Evolutionary conservation across 2,797 vertebrate species (phyloP).

Genomic region (Mycteria americana): DNA sequence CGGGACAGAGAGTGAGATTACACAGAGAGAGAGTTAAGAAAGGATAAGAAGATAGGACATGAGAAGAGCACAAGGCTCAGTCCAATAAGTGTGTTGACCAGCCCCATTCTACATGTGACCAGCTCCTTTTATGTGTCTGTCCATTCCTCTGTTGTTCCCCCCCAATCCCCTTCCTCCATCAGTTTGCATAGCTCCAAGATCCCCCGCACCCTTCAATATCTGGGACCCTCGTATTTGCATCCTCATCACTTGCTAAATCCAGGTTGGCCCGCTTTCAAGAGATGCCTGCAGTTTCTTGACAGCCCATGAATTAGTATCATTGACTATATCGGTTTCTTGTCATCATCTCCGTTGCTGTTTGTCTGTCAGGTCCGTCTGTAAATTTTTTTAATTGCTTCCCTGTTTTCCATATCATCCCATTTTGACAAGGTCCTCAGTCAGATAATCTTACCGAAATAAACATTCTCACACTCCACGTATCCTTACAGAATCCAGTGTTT

Average conservation of each 20-base stretch:
- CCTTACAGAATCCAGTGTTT: neutral
- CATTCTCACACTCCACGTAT: neutral
- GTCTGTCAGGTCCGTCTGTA: neutral
- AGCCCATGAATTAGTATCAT: neutral
- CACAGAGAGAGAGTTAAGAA: neutral
- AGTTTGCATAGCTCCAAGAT: neutral
- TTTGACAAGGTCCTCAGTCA: neutral
- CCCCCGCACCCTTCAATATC: fast-evolving
- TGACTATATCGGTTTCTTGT: neutral
- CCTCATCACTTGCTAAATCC: neutral
- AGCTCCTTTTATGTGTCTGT: neutral
- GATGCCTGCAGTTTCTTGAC: neutral
- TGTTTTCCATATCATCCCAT: neutral
- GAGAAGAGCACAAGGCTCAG: neutral
- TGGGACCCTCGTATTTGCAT: neutral
- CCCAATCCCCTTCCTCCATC: neutral
- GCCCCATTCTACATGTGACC: neutral
- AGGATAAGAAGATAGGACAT: neutral
- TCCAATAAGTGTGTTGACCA: neutral
- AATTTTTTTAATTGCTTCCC: neutral
- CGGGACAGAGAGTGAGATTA: neutral
- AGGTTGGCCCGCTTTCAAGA: neutral
- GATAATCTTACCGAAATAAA: neutral
- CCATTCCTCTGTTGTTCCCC: neutral
- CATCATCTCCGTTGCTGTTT: neutral